phyloP scores from a whole-genome alignment of 2,797 vertebrate genomes.

The Sebastes hubbsi region DNA sequence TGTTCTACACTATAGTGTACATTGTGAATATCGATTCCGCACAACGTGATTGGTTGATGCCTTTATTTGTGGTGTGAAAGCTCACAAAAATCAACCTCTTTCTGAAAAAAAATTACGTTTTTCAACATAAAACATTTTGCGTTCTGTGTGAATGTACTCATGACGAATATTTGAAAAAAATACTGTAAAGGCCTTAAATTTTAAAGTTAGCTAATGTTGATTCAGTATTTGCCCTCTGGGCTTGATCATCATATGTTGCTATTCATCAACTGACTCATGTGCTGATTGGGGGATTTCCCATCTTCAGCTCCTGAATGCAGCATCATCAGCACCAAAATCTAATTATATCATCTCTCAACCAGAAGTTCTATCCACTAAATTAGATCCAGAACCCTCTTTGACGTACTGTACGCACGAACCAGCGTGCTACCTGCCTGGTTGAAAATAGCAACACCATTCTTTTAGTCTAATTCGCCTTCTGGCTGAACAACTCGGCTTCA shows the following conservation, averaged over 20 bases:
- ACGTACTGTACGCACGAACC: neutral
- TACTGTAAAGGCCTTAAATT: neutral
- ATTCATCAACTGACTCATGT: conserved; percentile 1
- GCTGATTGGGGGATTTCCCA: neutral
- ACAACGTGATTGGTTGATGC: neutral
- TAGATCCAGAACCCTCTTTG: neutral
- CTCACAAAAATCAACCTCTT: neutral
- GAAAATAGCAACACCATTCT: conserved; percentile 11
- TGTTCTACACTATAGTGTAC: neutral
- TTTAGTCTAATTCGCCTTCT: conserved; percentile 32
- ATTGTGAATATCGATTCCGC: neutral
- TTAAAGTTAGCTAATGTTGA: neutral
- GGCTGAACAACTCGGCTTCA: conserved; percentile 43
- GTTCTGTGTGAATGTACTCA: too few species aligned
- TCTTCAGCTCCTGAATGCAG: neutral
- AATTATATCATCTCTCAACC: neutral
- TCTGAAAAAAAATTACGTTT: too few species aligned
- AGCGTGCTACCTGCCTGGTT: neutral
- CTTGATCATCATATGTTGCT: neutral
- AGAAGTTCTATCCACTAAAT: neutral
- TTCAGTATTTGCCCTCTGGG: neutral
- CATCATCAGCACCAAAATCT: neutral
- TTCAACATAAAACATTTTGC: too few species aligned
- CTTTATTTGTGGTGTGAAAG: neutral
- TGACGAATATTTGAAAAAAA: too few species aligned